These are phyloP conservation scores for Melozone crissalis DNA, from an alignment of 2,113 vertebrate species.

Conservation along the genomic window DNA sequence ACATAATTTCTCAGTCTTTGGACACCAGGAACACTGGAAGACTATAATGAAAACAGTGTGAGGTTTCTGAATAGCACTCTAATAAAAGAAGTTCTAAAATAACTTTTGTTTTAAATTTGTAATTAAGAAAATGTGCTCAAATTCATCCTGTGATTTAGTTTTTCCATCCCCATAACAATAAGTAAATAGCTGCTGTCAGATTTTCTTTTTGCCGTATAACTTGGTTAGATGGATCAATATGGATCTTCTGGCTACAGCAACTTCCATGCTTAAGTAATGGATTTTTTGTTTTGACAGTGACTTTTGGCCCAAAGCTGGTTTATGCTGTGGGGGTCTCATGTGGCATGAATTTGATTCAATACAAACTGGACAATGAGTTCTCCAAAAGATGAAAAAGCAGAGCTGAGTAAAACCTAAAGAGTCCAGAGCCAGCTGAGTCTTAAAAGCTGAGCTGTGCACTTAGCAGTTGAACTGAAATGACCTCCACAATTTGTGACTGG, in stretches of 20 bases:
- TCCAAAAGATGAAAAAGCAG: not conserved
- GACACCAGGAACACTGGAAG: not conserved
- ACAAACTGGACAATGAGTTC: not conserved
- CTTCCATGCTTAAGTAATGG: not conserved
- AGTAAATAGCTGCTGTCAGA: not conserved
- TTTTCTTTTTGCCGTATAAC: not conserved
- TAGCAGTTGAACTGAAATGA: not conserved
- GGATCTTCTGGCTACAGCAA: not conserved
- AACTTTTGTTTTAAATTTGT: not conserved
- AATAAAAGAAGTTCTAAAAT: not conserved
- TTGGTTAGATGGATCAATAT: not conserved
- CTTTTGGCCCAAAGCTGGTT: not conserved
- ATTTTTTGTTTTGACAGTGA: not conserved
- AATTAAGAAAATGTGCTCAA: not conserved
- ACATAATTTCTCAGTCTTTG: not conserved
- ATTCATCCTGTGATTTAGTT: not conserved
- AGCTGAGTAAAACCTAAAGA: not conserved
- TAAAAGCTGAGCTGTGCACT: not conserved
- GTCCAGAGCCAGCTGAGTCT: not conserved
- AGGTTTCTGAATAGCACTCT: not conserved
- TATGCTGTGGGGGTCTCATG: not conserved
- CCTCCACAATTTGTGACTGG: not conserved
- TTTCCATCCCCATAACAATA: rapidly evolving
- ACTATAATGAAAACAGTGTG: not conserved
- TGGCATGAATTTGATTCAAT: not conserved